A percentile compares a stretch with the other conserved stretches of the same genome.
Conservation (phyloP, 1,140 invertebrate species). For the Araneus ventricosus region DNA sequence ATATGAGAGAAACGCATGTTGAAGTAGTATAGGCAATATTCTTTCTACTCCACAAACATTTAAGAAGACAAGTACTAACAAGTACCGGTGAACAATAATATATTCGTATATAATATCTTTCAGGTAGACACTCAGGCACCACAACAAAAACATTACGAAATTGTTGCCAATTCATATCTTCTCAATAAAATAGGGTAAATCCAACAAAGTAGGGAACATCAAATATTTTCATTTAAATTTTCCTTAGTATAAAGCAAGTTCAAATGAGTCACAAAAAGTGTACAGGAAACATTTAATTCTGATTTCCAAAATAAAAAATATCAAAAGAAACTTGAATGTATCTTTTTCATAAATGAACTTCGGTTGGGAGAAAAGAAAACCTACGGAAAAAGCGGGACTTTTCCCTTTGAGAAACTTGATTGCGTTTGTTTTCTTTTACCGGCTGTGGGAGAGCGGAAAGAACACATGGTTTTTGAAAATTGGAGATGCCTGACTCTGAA, state of each 20-base stretch:
- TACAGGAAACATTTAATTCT: not conserved
- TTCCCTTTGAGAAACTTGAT: not conserved
- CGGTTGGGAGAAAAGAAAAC: not conserved
- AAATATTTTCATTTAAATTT: too few species aligned
- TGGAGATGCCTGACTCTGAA: not conserved
- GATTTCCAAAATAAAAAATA: not conserved
- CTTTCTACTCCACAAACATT: too few species aligned
- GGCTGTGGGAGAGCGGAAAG: not conserved
- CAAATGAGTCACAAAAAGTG: not conserved
- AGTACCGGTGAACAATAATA: too few species aligned
- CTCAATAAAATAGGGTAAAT: too few species aligned
- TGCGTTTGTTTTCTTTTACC: not conserved
- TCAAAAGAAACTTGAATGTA: not conserved
- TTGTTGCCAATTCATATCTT: too few species aligned
- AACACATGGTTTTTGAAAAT: not conserved
- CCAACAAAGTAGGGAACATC: too few species aligned
- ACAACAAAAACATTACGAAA: too few species aligned
- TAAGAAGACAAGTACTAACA: too few species aligned
- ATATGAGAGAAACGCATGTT: slow-evolving; percentile 53
- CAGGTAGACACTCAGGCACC: too few species aligned
- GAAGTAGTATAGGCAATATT: too few species aligned
- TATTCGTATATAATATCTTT: too few species aligned
- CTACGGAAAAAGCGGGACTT: not conserved
- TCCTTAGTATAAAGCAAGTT: not conserved
- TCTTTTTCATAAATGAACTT: not conserved